Conservation (phyloP, 2,888 invertebrate species). For the Brachyptera risi region DNA sequence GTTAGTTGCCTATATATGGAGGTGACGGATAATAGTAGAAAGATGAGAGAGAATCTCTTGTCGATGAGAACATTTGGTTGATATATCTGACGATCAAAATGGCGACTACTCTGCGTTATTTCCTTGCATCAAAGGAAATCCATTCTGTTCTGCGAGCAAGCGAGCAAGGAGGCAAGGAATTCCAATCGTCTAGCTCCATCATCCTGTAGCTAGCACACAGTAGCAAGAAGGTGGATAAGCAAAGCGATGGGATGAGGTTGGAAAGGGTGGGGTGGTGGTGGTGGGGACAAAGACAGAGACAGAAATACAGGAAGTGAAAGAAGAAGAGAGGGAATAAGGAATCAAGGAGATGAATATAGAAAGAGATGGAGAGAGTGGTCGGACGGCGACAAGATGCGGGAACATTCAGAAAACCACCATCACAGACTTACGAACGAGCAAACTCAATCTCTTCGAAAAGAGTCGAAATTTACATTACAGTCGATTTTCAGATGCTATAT, state of each 20-base stretch:
- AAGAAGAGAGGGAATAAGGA: not conserved
- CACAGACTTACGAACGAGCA: slow-evolving; percentile 17
- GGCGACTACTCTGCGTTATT: slow-evolving; percentile 13
- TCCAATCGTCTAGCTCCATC: slow-evolving; percentile 22
- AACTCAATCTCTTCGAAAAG: slow-evolving; percentile 28
- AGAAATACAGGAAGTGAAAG: not conserved
- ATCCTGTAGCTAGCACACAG: not conserved
- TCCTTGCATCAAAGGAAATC: slow-evolving; percentile 22
- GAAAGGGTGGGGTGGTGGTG: too few relatives aligned
- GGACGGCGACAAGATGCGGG: slow-evolving; percentile 12
- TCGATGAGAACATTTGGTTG: slow-evolving; percentile 10
- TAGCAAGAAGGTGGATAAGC: slow-evolving; percentile 3
- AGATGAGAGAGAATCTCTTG: not conserved
- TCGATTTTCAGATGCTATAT: slow-evolving; percentile 20
- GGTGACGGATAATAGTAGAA: slow-evolving; percentile 9
- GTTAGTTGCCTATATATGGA: slow-evolving; percentile 2
- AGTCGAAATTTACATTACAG: slow-evolving; percentile 21
- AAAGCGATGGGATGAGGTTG: not conserved
- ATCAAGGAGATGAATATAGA: slow-evolving; percentile 3
- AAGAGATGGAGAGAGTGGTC: not conserved
- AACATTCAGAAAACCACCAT: slow-evolving; percentile 23
- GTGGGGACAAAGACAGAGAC: not conserved
- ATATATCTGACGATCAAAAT: slow-evolving; percentile 21
- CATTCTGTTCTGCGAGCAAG: slow-evolving; percentile 15
- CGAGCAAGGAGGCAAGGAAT: slow-evolving; percentile 22